phyloP scores from a whole-genome alignment of 2,888 invertebrate genomes.

The Zygothrica quintamaculata region DNA sequence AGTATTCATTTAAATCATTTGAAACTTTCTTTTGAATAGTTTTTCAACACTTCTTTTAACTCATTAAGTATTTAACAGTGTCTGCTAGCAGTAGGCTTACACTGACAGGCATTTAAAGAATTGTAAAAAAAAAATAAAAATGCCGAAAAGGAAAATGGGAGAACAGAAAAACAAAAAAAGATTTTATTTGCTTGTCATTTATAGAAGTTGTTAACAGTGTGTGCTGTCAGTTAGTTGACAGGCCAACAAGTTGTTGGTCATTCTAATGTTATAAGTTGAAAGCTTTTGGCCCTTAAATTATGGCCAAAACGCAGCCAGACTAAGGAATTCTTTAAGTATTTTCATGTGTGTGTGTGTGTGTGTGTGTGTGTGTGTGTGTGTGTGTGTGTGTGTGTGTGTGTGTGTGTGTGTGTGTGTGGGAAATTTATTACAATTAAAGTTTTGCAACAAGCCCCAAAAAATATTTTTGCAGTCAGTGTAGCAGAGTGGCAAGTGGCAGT shows the following conservation, averaged over 20 bases:
- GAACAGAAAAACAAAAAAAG: neutral
- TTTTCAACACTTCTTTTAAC: neutral
- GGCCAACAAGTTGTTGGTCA: conserved; percentile 44
- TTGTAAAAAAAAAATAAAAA: too few species aligned
- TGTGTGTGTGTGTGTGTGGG: conserved; percentile 50
- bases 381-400: too few species aligned
- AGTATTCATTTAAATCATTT: conserved; percentile 1
- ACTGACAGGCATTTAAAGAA: neutral
- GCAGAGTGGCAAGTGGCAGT: conserved; percentile 33
- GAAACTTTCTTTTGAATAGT: neutral
- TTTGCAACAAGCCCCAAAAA: conserved; percentile 31
- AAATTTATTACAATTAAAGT: conserved; percentile 78
- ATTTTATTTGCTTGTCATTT: conserved; percentile 1
- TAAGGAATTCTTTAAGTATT: conserved; percentile 1
- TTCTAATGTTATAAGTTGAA: conserved; percentile 18
- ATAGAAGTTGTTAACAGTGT: conserved; percentile 12
- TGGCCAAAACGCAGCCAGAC: conserved; percentile 18
- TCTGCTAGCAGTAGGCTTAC: too few species aligned
- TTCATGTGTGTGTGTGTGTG: too few species aligned
- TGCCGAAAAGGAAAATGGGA: too few species aligned
- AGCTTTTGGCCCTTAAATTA: conserved; percentile 2
- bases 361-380: too few species aligned
- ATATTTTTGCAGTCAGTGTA: conserved; percentile 34
- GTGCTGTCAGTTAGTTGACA: conserved; percentile 28
- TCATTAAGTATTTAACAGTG: neutral